Evolutionary conservation across 1,140 invertebrate genomes (phyloP).

Genomic region (Neoseiulus cucumeris): DNA sequence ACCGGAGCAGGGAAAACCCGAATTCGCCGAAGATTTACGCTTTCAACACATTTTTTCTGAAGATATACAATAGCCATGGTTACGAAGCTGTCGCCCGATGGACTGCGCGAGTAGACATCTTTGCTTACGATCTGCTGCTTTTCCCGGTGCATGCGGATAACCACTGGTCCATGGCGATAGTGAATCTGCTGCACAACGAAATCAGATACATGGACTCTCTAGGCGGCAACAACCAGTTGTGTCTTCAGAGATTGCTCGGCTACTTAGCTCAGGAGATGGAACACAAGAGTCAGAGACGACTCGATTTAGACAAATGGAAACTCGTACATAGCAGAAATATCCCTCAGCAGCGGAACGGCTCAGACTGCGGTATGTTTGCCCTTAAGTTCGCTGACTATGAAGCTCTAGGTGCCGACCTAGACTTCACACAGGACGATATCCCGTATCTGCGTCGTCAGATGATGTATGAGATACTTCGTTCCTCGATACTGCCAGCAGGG

Average conservation of each 20-base stretch:
- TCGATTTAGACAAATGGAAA: slow-evolving; percentile 49
- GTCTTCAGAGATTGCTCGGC: slow-evolving; percentile 43
- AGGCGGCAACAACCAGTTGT: slow-evolving; percentile 50
- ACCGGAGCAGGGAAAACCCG: slow-evolving; percentile 38
- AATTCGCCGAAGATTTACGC: slow-evolving; percentile 50
- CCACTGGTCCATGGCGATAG: slow-evolving; percentile 89
- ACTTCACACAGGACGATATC: slow-evolving; percentile 66
- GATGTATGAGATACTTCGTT: slow-evolving; percentile 56
- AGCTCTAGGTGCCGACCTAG: slow-evolving; percentile 43
- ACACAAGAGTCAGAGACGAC: slow-evolving; percentile 58
- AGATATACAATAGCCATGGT: slow-evolving; percentile 53
- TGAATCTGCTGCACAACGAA: slow-evolving; percentile 55
- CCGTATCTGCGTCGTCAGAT: slow-evolving; percentile 76
- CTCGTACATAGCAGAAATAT: slow-evolving; percentile 48
- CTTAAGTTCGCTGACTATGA: slow-evolving; percentile 88
- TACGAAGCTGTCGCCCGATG: slow-evolving; percentile 54
- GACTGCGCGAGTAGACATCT: slow-evolving; percentile 77
- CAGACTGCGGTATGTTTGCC: slow-evolving; percentile 91
- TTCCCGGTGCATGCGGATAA: slow-evolving; percentile 80
- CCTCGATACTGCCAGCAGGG: too few relatives aligned
- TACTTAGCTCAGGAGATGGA: slow-evolving; percentile 64
- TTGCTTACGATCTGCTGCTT: slow-evolving; percentile 54
- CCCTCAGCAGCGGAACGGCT: slow-evolving; percentile 90
- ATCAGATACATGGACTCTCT: slow-evolving; percentile 85
- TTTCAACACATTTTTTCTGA: slow-evolving; percentile 92